Conservation (phyloP, 2,888 invertebrate species). For the Latheticus oryzae region DNA sequence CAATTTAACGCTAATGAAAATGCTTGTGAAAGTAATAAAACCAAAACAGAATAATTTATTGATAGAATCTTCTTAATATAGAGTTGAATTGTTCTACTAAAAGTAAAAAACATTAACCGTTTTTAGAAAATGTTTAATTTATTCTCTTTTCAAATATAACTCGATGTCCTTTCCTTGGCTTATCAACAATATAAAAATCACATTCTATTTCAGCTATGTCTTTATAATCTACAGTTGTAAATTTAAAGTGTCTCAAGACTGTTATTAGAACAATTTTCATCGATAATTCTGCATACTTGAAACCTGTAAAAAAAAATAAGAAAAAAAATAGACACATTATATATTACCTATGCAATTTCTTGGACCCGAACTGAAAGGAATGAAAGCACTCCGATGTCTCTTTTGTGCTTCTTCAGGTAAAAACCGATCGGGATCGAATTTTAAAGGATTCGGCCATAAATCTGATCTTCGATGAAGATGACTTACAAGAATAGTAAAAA, state of each 20-base stretch:
- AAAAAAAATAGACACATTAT: not conserved
- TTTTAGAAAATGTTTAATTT: too few relatives aligned
- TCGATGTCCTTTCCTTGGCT: slow-evolving; percentile 2
- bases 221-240: slow-evolving; percentile 6
- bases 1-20: too few relatives aligned
- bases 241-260: not conserved
- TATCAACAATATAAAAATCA: not conserved
- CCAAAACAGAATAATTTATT: too few relatives aligned
- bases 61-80: too few relatives aligned
- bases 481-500: not conserved
- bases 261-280: not conserved
- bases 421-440: slow-evolving; percentile 18
- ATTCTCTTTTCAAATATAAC: slow-evolving; percentile 6
- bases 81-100: too few relatives aligned
- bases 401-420: slow-evolving; percentile 9
- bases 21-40: too few relatives aligned
- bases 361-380: slow-evolving; percentile 21
- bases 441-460: slow-evolving; percentile 14
- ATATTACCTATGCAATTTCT: slow-evolving; percentile 21
- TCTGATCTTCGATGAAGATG: slow-evolving; percentile 4
- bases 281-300: slow-evolving; percentile 10
- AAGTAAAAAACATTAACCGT: too few relatives aligned
- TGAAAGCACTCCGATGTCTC: slow-evolving; percentile 4
- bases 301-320: not conserved
- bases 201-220: not conserved